Base-by-base conservation (phyloP, 1,140 invertebrate genomes). In the Frieseomelitta varia region DNA sequence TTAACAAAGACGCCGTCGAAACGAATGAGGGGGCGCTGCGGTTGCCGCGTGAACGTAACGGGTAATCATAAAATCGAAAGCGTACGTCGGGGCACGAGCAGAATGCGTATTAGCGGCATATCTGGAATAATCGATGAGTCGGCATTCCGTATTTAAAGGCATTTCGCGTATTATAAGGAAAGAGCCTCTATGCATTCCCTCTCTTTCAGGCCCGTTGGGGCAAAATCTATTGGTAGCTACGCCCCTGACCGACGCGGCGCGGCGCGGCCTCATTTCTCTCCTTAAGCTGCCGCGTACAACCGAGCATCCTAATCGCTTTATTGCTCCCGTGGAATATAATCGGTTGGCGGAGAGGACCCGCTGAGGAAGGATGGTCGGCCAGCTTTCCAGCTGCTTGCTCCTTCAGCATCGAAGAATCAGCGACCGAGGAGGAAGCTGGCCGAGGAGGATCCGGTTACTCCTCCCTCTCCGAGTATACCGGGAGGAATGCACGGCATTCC, bases 241-340 rank as follows among this genome's bases (percentile, higher is more conserved):
- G 65, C 27, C 34, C 65, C 65, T 68, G 67, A 47, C 56, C 27
- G 61, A 47, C 39, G 24, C 75, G 30, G 30, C 30, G 30, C 27
- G 61, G 8, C 39, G 24, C 75, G 67, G 75, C 67, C 56, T 56
- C 56, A 65, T 73, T 65, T 73, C 79, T 79, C 88, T 90, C 74
- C 83, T 88, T 88, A 88, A 82, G 74, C 87, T 61, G 61, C 74
- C 78, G 74, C 81, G 79, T 81, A 90, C 79, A 88, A 75, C 68
- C 73, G 81, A 88, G 83, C 85, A 85, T 90, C 85, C 88, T 91
- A 91, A 91, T 91, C 89, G 85, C 83, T 88, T 90, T 90, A 90
- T 91, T 88, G 85, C 79, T 76, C 77, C 53, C 53, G 51, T 81
- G 77, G 85, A 87, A 87, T 90, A 90, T 86, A 86, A 88, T 88